These are phyloP conservation scores for Uromys caudimaculatus DNA, from an alignment of 2,797 vertebrate genomes.

Conservation along the genomic window DNA sequence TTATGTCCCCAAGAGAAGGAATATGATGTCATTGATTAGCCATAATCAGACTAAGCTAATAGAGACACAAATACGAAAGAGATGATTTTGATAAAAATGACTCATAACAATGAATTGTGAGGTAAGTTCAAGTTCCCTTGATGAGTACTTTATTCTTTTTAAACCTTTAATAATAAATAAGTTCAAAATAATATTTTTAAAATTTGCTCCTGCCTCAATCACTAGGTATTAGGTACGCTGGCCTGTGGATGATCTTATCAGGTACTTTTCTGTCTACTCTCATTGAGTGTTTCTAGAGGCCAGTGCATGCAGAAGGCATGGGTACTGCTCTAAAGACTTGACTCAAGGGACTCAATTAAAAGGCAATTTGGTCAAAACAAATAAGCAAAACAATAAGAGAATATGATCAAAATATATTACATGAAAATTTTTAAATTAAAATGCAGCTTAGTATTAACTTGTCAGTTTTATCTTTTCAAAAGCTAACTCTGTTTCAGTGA, in stretches of 20 bases:
- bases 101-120: not conserved
- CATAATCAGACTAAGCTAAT: not conserved
- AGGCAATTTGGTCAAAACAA: not conserved
- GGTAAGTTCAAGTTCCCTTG: not conserved
- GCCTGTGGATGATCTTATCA: not conserved
- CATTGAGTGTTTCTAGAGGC: not conserved
- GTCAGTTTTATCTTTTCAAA: not conserved
- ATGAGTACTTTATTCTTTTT: not conserved
- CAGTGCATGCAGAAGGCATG: not conserved
- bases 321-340: not conserved
- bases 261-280: not conserved
- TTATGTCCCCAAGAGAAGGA: not conserved
- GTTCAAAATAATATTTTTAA: not conserved
- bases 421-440: not conserved
- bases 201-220: not conserved
- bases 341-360: not conserved
- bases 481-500: not conserved
- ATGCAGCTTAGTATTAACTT: not conserved
- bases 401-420: not conserved
- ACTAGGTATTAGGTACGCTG: not conserved
- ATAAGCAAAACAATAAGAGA: not conserved
- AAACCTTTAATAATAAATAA: not conserved
- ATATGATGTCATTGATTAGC: not conserved
- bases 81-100: not conserved
- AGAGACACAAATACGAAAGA: not conserved